phyloP scores from a whole-genome alignment of 2,113 vertebrate genomes.

The Symphodus melops region DNA sequence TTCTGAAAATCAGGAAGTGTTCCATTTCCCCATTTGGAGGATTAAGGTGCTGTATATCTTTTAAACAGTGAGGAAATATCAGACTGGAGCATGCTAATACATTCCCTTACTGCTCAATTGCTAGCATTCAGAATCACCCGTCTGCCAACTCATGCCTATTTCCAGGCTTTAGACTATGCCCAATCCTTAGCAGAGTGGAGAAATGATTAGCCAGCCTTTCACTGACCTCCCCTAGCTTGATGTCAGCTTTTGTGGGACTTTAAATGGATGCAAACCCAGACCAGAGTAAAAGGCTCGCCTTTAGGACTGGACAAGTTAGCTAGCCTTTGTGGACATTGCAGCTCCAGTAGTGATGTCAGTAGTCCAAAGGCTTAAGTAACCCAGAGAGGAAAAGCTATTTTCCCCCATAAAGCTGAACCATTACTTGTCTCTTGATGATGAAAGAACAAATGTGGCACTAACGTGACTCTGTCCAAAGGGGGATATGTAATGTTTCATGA shows the following conservation, averaged over 20 bases:
- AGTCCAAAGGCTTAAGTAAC: background rate
- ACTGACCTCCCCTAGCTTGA: constrained; percentile 50
- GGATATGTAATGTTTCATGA: background rate
- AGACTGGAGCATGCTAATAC: constrained; percentile 15
- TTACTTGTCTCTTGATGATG: constrained; percentile 31
- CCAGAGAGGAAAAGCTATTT: constrained; percentile 11
- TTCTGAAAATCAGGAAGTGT: constrained; percentile 27
- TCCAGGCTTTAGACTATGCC: constrained; percentile 35
- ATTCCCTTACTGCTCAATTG: constrained; percentile 16
- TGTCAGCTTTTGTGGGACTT: constrained; percentile 36
- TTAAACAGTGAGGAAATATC: constrained; percentile 23
- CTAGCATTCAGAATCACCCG: constrained; percentile 19
- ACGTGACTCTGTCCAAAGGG: constrained; percentile 25
- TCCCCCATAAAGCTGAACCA: constrained; percentile 22
- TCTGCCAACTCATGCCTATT: constrained; percentile 12
- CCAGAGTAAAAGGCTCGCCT: constrained; percentile 14
- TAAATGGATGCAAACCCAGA: constrained; percentile 36
- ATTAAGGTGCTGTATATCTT: constrained; percentile 4
- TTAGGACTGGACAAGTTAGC: constrained; percentile 3
- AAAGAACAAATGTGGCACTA: constrained; percentile 18
- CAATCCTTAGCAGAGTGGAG: constrained; percentile 38
- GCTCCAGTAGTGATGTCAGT: background rate
- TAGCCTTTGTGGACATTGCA: constrained; percentile 7
- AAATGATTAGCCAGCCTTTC: constrained; percentile 59
- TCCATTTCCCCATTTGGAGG: constrained; percentile 35